phyloP scores from a whole-genome alignment of 2,888 invertebrate genomes.

The Watsonalla binaria region DNA sequence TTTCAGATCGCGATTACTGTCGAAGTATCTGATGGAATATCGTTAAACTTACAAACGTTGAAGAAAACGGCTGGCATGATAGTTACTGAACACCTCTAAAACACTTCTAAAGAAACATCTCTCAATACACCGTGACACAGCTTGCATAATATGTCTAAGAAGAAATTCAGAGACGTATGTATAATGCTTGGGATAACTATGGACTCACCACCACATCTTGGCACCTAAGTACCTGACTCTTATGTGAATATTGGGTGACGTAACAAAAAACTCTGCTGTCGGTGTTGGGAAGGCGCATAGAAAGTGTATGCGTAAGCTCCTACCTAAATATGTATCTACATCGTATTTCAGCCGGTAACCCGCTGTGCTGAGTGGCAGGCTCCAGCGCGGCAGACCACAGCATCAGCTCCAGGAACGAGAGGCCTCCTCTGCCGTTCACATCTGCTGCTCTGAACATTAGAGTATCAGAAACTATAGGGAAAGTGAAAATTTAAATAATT shows the following conservation, averaged over 20 bases:
- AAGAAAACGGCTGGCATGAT: too few relatives aligned
- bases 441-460: conserved; percentile 73
- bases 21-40: conserved; percentile 71
- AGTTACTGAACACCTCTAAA: too few relatives aligned
- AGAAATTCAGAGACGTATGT: too few relatives aligned
- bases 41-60: too few relatives aligned
- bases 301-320: conserved; percentile 4
- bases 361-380: conserved; percentile 81
- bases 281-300: not conserved
- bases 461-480: not conserved
- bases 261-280: too few relatives aligned
- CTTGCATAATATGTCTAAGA: too few relatives aligned
- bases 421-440: conserved; percentile 61
- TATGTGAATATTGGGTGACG: too few relatives aligned
- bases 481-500: not conserved
- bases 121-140: too few relatives aligned
- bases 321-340: conserved; percentile 84
- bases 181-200: too few relatives aligned
- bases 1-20: conserved; percentile 70
- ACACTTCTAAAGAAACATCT: too few relatives aligned
- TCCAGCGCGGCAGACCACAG: conserved; percentile 82
- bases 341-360: conserved; percentile 81
- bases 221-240: too few relatives aligned
- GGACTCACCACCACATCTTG: too few relatives aligned
- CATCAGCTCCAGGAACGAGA: conserved; percentile 78